A percentile compares a stretch with the other conserved stretches of the same genome.
Conservation (phyloP, 1,140 invertebrate genomes). For the Proctacanthus coquilletti region DNA sequence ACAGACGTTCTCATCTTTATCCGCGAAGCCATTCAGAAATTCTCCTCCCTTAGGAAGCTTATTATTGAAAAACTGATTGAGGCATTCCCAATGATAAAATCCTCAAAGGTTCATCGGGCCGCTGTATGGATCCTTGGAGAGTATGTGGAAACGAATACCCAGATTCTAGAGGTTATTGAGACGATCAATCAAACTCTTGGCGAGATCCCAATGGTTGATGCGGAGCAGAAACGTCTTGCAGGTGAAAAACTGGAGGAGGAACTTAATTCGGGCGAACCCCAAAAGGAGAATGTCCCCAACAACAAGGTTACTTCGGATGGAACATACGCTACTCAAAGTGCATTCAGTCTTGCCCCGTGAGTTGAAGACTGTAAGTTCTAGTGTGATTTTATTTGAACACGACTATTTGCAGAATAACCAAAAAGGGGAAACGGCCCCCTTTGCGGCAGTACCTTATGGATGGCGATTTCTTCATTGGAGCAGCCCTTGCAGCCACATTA, state of each 20-base stretch:
- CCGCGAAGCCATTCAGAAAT: constrained; percentile 86
- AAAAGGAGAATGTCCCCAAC: constrained; percentile 21
- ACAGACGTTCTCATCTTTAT: constrained; percentile 90
- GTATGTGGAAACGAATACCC: constrained; percentile 64
- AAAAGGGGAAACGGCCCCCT: constrained; percentile 59
- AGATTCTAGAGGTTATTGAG: constrained; percentile 66
- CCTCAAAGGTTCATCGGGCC: constrained; percentile 76
- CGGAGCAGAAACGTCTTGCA: constrained; percentile 58
- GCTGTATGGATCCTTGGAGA: constrained; percentile 98
- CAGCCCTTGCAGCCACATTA: constrained; percentile 77
- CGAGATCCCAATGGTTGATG: constrained; percentile 80
- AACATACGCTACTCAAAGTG: constrained; percentile 95
- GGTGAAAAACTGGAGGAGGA: constrained; percentile 44
- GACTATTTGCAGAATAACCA: constrained; percentile 32
- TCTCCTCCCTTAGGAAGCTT: constrained; percentile 60
- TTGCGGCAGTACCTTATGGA: constrained; percentile 79
- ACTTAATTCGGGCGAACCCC: constrained; percentile 12
- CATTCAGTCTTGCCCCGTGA: constrained; percentile 68
- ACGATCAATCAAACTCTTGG: constrained; percentile 63
- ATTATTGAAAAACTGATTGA: constrained; percentile 75
- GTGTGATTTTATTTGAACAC: constrained; percentile 1
- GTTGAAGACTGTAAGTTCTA: constrained; percentile 20
- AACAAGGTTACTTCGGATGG: constrained; percentile 86
- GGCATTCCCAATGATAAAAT: constrained; percentile 66
- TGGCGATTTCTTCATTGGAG: constrained; percentile 93